Evolutionary conservation across 2,797 vertebrate genomes (phyloP), one percentile per base, ranked within the genome.

Genomic region (Tangara arthus): DNA sequence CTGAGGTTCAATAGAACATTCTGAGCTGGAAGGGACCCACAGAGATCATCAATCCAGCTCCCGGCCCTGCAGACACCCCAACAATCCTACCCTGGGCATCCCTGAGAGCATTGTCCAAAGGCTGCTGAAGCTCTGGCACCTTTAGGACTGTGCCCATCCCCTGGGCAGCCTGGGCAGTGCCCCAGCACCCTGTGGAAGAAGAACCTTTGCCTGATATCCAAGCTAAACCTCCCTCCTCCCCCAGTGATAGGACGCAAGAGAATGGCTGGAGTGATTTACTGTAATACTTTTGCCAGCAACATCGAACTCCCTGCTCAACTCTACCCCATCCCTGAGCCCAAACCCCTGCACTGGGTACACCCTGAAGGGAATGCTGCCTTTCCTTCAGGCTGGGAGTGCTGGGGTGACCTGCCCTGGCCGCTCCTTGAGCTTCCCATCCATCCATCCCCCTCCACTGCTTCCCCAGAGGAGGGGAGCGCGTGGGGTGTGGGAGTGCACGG

Each of bases 31-130:
- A 57, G n/a, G 15, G 21, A 39, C 9, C 17, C 56, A 32, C 14
- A 34, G 2, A n/a, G 64, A 46, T 64, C 57, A 77, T 26, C 19
- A 64, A 0, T 8, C 8, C 42, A 26, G 0, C 42, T 0, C 20
- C 37, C 5, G 23, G 3, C 27, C 17, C 64, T 52, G 39, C 57
- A 39, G 85, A 50, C 50, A 16, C 15, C 12, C 27, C 49, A 64
- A 8, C 12, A 46, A 7, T 4, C n/a, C 13, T 44, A 30, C 8
- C 24, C 37, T 57, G 44, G 0, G 16, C 63, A 61, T 20, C 12
- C 44, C 46, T 50, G 19, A 12, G 8, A 8, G 11, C 0, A 0
- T 16, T 32, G 5, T 23, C n/a, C 57, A 57, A 64, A 34, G 0
- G 0, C 24, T 17, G 3, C 50, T 64, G 71, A 14, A 83, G 57